Evolutionary conservation across 2,797 vertebrate species (phyloP), one percentile per base, ranked within the genome.

Genomic region (Helostoma temminkii): DNA sequence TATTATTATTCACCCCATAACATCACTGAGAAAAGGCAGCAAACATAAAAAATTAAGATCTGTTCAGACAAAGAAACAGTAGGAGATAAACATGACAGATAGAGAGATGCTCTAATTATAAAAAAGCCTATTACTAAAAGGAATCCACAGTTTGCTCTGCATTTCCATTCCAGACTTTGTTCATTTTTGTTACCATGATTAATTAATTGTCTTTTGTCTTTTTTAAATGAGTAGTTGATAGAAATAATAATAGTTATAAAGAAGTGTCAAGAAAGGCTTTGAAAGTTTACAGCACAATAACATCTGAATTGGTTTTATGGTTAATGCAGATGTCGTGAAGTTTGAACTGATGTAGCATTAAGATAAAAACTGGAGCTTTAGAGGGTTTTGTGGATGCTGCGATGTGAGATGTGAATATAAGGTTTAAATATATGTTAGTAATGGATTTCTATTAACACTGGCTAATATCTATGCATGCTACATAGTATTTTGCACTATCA

Each of bases 351-450:
- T 57, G 14, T 16, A 6, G 21, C 30, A n/a, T 21, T 41, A 59
- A 61, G 41, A 55, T 39, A 71, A 58, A 52, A 32, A 58, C 41
- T 18, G 15, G 32, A 45, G 5, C n/a, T 60, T 56, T 16, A 25
- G 34, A 43, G 12, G 19, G 21, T 69, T 76, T 72, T 37, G 32
- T 43, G 5, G 43, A 53, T 50, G 46, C 75, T 65, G 15, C 72
- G 16, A 60, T 50, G 34, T 49, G n/a, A n/a, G n/a, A n/a, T n/a
- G n/a, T n/a, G n/a, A n/a, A n/a, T n/a, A n/a, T n/a, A n/a, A n/a
- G n/a, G n/a, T n/a, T n/a, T n/a, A n/a, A n/a, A n/a, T n/a, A n/a
- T n/a, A n/a, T n/a, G n/a, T n/a, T n/a, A n/a, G n/a, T n/a, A n/a
- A n/a, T n/a, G n/a, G n/a, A n/a, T n/a, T n/a, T n/a, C n/a, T n/a